Percentiles rank a stretch among this genome's conserved stretches.
phyloP scores from a whole-genome alignment of 2,888 invertebrate genomes.

The Drosophila peninsularis region DNA sequence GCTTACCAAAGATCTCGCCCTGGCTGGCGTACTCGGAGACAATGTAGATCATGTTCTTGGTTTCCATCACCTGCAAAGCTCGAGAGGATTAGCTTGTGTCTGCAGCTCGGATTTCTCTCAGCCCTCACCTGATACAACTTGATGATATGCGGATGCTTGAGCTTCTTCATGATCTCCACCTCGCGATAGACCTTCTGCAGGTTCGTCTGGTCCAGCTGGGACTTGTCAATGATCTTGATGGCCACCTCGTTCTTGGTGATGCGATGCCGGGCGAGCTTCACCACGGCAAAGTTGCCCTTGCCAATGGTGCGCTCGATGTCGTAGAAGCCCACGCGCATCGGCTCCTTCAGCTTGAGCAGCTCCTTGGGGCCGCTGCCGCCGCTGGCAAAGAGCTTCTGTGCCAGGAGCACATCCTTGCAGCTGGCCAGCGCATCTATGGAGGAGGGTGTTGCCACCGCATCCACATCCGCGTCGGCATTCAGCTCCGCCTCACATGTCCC shows the following conservation, averaged over 20 bases:
- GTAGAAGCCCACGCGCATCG: slow-evolving; percentile 97
- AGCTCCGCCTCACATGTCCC: background rate
- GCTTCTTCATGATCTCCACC: slow-evolving; percentile 98
- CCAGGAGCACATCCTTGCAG: slow-evolving; percentile 68
- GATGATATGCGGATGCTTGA: slow-evolving; percentile 99
- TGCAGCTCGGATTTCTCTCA: too few relatives aligned
- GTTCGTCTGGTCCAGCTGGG: slow-evolving; percentile 94
- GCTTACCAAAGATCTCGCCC: slow-evolving; percentile 98
- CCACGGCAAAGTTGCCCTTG: slow-evolving; percentile 99
- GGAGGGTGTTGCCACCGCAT: slow-evolving; percentile 47
- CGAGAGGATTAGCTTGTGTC: background rate
- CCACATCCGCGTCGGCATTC: background rate
- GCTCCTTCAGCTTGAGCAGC: slow-evolving; percentile 85
- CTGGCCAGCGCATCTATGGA: slow-evolving; percentile 67
- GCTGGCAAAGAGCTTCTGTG: slow-evolving; percentile 62
- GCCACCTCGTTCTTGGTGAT: slow-evolving; percentile 99
- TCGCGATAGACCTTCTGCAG: slow-evolving; percentile 98
- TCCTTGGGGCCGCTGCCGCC: slow-evolving; percentile 66
- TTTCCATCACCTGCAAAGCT: slow-evolving; percentile 95
- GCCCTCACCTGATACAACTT: slow-evolving; percentile 94
- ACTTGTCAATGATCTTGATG: slow-evolving; percentile 98
- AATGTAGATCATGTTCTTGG: slow-evolving; percentile 98
- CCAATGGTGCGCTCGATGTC: slow-evolving; percentile 99
- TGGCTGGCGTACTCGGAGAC: slow-evolving; percentile 99
- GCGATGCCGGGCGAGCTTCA: slow-evolving; percentile 98